These are phyloP conservation scores for Mirza zaza DNA, from an alignment of 2,113 vertebrate species.

Conservation along the genomic window DNA sequence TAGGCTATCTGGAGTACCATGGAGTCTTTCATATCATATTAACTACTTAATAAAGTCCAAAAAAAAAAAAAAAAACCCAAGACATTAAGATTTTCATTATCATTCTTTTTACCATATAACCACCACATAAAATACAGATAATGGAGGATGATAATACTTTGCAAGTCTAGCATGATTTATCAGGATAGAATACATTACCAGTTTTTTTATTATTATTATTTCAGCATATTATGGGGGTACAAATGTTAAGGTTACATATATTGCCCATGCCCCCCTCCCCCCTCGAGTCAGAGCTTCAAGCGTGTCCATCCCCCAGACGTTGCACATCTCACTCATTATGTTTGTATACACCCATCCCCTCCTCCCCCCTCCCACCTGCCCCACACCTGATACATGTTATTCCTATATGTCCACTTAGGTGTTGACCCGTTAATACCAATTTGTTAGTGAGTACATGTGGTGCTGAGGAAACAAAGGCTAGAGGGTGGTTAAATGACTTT, in stretches of 20 bases:
- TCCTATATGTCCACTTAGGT: too few species aligned
- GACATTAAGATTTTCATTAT: background rate
- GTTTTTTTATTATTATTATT: background rate
- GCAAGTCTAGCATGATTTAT: background rate
- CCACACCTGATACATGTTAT: too few species aligned
- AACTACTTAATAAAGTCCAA: constrained; percentile 31
- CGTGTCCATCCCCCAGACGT: too few species aligned
- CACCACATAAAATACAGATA: background rate
- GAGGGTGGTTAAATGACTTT: background rate
- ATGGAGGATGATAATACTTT: background rate
- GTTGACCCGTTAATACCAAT: too few species aligned
- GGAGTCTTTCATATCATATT: background rate
- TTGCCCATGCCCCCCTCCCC: too few species aligned
- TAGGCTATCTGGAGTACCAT: constrained; percentile 30
- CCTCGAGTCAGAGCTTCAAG: too few species aligned
- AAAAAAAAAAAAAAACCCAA: background rate
- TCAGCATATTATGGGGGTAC: too few species aligned
- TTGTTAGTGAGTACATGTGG: too few species aligned
- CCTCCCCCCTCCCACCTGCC: too few species aligned
- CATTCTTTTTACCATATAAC: background rate
- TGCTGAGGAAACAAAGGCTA: background rate
- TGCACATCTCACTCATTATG: too few species aligned
- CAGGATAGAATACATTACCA: background rate
- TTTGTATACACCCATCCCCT: too few species aligned
- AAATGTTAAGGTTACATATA: too few species aligned